A percentile compares a stretch with the other conserved stretches of the same genome.
These are phyloP conservation scores for Chloropsis hardwickii DNA, from an alignment of 2,113 vertebrate species.

Conservation along the genomic window DNA sequence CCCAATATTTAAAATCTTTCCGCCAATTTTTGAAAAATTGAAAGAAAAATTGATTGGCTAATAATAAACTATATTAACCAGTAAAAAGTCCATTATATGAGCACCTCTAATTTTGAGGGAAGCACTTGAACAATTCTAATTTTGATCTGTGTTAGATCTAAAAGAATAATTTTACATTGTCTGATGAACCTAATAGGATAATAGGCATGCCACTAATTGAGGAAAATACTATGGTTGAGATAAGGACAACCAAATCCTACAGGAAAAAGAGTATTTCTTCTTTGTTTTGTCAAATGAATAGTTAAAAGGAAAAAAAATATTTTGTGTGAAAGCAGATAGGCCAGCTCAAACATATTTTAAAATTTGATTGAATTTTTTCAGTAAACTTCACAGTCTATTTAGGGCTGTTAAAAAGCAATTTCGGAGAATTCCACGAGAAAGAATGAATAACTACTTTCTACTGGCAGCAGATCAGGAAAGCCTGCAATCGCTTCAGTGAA, in stretches of 20 bases:
- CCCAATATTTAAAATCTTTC: neutral
- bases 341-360: neutral
- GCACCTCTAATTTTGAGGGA: neutral
- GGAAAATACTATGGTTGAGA: neutral
- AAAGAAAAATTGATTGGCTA: neutral
- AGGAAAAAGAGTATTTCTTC: neutral
- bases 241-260: neutral
- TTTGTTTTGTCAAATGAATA: neutral
- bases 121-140: neutral
- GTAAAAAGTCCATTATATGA: neutral
- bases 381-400: neutral
- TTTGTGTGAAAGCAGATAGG: neutral
- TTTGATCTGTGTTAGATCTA: neutral
- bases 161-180: neutral
- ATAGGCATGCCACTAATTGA: neutral
- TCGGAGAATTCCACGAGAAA: neutral
- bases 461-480: neutral
- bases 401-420: neutral
- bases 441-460: neutral
- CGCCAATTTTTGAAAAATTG: neutral
- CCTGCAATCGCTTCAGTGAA: neutral
- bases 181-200: neutral
- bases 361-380: neutral
- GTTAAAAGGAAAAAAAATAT: neutral
- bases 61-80: neutral